phyloP scores from a whole-genome alignment of 2,888 invertebrate species.

The Dione juno region DNA sequence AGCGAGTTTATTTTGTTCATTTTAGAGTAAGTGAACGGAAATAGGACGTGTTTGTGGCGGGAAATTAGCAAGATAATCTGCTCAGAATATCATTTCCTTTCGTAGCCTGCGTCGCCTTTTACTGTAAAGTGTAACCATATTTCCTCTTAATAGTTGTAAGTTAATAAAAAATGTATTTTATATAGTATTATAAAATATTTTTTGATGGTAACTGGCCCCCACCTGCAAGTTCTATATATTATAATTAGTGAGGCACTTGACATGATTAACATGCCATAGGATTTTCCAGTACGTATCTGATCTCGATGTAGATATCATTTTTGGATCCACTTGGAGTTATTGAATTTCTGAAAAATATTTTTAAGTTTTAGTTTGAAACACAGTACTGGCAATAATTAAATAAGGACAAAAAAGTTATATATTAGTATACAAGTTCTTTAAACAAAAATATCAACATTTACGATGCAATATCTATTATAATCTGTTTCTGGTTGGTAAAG shows the following conservation, averaged over 20 bases:
- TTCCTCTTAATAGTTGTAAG: constrained; percentile 45
- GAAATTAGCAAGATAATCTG: constrained; percentile 75
- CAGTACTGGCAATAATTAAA: not conserved
- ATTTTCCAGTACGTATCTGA: constrained; percentile 6
- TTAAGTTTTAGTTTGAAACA: not conserved
- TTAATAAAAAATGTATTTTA: constrained; percentile 14
- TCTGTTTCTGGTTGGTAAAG: not conserved
- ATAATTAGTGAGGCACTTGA: not conserved
- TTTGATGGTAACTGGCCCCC: not conserved
- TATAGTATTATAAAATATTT: not conserved
- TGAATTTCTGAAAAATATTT: not conserved
- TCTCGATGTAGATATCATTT: not conserved
- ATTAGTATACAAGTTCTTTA: too few species aligned
- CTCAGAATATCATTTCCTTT: constrained; percentile 74
- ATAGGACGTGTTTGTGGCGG: constrained; percentile 60
- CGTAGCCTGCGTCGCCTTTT: constrained; percentile 54
- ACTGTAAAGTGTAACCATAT: constrained; percentile 57
- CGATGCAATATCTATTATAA: not conserved
- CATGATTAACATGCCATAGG: not conserved
- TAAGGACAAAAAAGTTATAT: not conserved
- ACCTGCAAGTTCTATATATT: not conserved
- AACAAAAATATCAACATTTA: too few species aligned
- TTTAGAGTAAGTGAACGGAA: constrained; percentile 47
- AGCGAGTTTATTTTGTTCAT: constrained; percentile 38
- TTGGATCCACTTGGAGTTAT: not conserved